phyloP scores from a whole-genome alignment of 1,140 invertebrate genomes.

The Zaprionus africanus region DNA sequence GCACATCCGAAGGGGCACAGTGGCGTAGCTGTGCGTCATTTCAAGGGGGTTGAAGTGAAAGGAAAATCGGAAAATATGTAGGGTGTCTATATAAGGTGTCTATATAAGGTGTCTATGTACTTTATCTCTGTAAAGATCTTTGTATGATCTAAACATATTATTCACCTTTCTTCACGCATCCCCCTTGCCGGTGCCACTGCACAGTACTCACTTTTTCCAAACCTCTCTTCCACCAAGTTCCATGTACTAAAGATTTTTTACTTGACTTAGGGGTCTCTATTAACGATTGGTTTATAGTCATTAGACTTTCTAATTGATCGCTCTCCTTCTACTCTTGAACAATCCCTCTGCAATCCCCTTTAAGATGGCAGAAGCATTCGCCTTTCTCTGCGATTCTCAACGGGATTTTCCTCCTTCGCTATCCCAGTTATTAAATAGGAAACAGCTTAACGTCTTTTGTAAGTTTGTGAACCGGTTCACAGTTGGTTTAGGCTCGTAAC shows the following conservation, averaged over 20 bases:
- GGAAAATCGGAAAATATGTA: too few relatives aligned
- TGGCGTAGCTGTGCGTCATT: neutral
- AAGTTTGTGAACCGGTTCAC: conserved; percentile 14
- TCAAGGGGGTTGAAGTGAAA: neutral
- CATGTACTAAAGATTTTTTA: conserved; percentile 77
- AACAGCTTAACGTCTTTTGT: neutral
- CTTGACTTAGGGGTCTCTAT: conserved; percentile 48
- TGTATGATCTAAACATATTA: too few relatives aligned
- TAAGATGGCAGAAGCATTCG: neutral
- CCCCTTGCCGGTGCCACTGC: neutral
- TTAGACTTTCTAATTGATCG: neutral
- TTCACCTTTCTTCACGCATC: neutral
- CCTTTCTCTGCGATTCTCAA: neutral
- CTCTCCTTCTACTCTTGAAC: neutral
- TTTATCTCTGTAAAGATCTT: conserved; percentile 15
- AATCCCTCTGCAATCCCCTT: neutral
- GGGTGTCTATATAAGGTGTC: too few relatives aligned
- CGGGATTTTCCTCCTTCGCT: too few relatives aligned
- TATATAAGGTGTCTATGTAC: too few relatives aligned
- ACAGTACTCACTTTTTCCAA: neutral
- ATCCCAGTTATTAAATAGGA: too few relatives aligned
- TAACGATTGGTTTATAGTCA: conserved; percentile 13
- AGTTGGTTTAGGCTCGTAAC: conserved; percentile 1
- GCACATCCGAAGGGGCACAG: neutral
- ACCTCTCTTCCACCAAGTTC: conserved; percentile 1